These are phyloP conservation scores for Aelia acuminata DNA, from an alignment of 2,888 invertebrate species.

Conservation along the genomic window DNA sequence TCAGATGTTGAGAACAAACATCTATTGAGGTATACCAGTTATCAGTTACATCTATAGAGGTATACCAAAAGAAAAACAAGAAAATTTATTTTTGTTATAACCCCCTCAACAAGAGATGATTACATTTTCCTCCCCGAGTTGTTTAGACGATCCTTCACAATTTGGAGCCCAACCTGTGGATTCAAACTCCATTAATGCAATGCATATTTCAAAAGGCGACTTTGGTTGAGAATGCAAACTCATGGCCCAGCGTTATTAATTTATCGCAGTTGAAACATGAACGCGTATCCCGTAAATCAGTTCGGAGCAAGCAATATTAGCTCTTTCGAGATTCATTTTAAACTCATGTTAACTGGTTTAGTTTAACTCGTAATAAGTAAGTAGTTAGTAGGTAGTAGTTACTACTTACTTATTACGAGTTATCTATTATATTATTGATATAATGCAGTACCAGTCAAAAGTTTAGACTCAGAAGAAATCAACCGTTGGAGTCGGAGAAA, in stretches of 20 bases:
- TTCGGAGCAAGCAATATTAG: neutral
- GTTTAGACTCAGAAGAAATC: no score
- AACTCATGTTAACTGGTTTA: neutral
- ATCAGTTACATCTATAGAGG: neutral
- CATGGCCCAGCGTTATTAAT: constrained; percentile 23
- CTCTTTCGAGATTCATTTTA: neutral
- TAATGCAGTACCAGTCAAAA: no score
- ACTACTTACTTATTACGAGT: no score
- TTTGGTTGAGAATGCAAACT: constrained; percentile 1
- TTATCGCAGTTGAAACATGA: neutral
- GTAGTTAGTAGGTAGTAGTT: no score
- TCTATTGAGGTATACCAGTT: neutral
- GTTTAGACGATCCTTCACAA: constrained; percentile 1
- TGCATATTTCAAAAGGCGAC: constrained; percentile 48
- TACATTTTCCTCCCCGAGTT: neutral
- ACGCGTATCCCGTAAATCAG: neutral
- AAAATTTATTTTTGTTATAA: neutral
- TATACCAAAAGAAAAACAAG: neutral
- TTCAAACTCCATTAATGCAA: constrained; percentile 29
- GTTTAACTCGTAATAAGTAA: no score
- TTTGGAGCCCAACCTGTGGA: constrained; percentile 38
- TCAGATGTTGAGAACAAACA: neutral
- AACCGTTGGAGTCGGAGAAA: no score
- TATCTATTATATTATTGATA: no score
- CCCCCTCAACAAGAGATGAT: neutral